Evolutionary conservation across 37 sponge, comb jelly and placozoan species (phyloP), one percentile per base, ranked within the genome.

Genomic region (Sycon ciliatum): DNA sequence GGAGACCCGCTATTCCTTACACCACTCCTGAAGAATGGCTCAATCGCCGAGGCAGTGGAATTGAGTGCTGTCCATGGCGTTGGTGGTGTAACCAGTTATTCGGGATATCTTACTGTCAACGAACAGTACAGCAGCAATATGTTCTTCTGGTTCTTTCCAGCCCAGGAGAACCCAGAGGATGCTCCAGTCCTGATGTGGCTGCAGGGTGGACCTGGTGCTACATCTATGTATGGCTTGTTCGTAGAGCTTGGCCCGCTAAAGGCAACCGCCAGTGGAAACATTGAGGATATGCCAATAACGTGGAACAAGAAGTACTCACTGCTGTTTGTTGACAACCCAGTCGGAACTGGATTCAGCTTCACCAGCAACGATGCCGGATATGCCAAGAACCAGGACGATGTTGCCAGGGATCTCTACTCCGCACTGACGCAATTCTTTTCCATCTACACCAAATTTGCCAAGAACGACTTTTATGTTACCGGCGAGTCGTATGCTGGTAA

Each of bases 401-500:
- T 92, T 13, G 93, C 82, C 2, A 55, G 30, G 2, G 87, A 87
- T 38, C 73, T 92, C 13, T 92, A 92, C 77, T 56, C 80, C 32
- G 77, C 78, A 18, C 56, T 92, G 55, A 56, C 70, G 3, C 93
- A 92, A 71, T 92, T 92, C 67, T 84, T 92, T 79, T 56, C 64
- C 18, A 71, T 92, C 28, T 92, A 66, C 35, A 46, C 70, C 0
- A 86, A 89, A 1, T 92, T 82, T 55, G 75, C 81, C 52, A 34
- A 71, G 1, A 84, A 73, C 23, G 85, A 84, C 61, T 92, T 92
- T 61, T 92, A 92, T 49, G 67, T 92, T 22, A 87, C 88, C 7
- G 93, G 93, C 64, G 88, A 92, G 88, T 92, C 93, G n/a, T 92
- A 92, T 84, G 93, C 85, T 63, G 87, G 93, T 0, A 92, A 92